Base-by-base conservation (phyloP, 2,113 vertebrate genomes). In the Pica pica region DNA sequence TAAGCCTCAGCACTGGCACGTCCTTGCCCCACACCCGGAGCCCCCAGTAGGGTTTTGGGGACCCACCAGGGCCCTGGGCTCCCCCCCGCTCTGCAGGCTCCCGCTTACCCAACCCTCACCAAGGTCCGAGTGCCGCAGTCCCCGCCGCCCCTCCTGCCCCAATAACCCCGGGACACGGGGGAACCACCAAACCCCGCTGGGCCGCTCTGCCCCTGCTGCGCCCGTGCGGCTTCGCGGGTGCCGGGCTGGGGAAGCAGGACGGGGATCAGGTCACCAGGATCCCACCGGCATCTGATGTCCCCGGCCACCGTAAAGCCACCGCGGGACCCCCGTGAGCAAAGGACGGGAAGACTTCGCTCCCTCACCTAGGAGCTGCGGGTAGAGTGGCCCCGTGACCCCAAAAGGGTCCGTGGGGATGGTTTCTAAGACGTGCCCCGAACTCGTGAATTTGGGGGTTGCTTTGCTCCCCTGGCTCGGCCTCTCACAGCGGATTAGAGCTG, bases 391-490 rank as follows among this genome's bases (percentile, higher is more conserved):
- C 61, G 24, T 26, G 55, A 26, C 73, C 81, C 63, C 6, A 9
- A 22, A 37, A 24, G 5, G 19, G 2, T 53, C 31, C 42, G 26
- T 31, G 42, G 55, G 37, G 10, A 5, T 3, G 3, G 22, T 21
- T 44, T n/a, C 33, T 8, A 1, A 27, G 42, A 2, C 1, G 5
- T 21, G 33, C 6, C 23, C 81, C 21, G n/a, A 16, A 0, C 5
- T 22, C 1, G 2, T 31, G n/a, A 21, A 41, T 92, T 74, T 26
- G 69, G 83, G 37, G 16, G 3, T 55, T 15, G 50, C 24, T 9
- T 49, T 31, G 15, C 26, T 30, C 15, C 11, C n/a, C 50, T 1
- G 7, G 26, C 35, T 22, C 23, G 3, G 33, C 46, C 68, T 79
- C n/a, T 0, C 55, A 1, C 2, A 61, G 82, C 20, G 7, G 92